These are phyloP conservation scores for Riptortus pedestris DNA, from an alignment of 1,140 invertebrate genomes.

Conservation along the genomic window DNA sequence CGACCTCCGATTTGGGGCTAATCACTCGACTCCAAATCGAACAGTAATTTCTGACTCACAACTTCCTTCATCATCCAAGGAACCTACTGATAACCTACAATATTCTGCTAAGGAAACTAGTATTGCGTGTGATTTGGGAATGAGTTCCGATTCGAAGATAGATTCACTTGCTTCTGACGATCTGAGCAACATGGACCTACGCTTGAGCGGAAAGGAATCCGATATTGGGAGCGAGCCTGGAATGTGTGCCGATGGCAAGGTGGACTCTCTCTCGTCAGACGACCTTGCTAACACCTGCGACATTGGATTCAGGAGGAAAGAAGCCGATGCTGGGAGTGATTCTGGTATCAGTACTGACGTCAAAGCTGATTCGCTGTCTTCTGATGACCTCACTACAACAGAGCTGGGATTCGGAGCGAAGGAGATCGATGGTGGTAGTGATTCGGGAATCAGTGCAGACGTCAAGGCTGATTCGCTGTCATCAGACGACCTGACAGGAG, in stretches of 20 bases:
- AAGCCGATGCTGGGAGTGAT: slow-evolving; percentile 68
- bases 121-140: no score
- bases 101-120: no score
- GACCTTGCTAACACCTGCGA: no score
- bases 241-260: slow-evolving; percentile 41
- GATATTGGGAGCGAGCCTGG: slow-evolving; percentile 76
- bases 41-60: no score
- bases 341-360: slow-evolving; percentile 53
- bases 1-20: no score
- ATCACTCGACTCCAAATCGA: no score
- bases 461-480: slow-evolving; percentile 9
- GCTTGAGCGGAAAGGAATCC: slow-evolving; percentile 36
- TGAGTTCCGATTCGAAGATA: no score
- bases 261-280: slow-evolving; percentile 10
- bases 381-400: slow-evolving; percentile 1
- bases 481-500: slow-evolving; percentile 5
- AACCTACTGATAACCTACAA: no score
- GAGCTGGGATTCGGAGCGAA: not conserved
- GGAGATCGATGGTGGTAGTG: slow-evolving; percentile 64
- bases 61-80: no score
- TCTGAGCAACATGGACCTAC: no score
- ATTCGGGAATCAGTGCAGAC: slow-evolving; percentile 56
- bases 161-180: no score
- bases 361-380: slow-evolving; percentile 10
- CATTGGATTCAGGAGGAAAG: no score